phyloP scores from a whole-genome alignment of 2,797 vertebrate species.

The Gambelia wislizenii region DNA sequence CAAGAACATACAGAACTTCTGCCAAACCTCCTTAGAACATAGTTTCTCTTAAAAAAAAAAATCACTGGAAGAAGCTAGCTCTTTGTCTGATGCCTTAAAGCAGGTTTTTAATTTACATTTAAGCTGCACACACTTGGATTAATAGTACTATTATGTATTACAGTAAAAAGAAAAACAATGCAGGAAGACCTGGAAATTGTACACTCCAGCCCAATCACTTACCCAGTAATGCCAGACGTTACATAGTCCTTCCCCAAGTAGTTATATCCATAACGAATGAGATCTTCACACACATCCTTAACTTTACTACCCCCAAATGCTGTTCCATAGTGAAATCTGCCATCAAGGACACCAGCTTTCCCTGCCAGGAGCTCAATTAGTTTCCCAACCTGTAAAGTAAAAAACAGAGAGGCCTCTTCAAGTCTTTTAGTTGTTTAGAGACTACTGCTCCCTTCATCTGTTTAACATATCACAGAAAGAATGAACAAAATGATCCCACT shows the following conservation, averaged over 20 bases:
- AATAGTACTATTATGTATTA: background rate
- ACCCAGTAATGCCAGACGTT: conserved; percentile 99
- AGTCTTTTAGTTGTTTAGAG: background rate
- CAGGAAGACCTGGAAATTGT: background rate
- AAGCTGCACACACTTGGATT: too few species aligned
- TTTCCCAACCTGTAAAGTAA: conserved; percentile 90
- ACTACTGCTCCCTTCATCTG: too few species aligned
- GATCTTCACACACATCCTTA: conserved; percentile 98
- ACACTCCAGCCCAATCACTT: conserved; percentile 58
- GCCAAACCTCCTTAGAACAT: conserved; percentile 2
- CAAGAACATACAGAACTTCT: conserved; percentile 26
- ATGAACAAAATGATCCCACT: background rate
- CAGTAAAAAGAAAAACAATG: background rate
- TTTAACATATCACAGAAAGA: background rate
- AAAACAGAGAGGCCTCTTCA: conserved; percentile 21
- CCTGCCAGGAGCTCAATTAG: conserved; percentile 96
- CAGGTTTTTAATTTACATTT: background rate
- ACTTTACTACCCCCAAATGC: conserved; percentile 99
- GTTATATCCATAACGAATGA: conserved; percentile 96
- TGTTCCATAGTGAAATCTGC: conserved; percentile 96
- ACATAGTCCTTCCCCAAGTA: conserved; percentile 99
- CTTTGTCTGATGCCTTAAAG: conserved; percentile 13
- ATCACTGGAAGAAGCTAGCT: conserved; percentile 21
- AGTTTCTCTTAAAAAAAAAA: background rate
- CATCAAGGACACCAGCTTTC: conserved; percentile 94